Conservation (phyloP, 2,797 vertebrate species). For the Phataginus tricuspis region DNA sequence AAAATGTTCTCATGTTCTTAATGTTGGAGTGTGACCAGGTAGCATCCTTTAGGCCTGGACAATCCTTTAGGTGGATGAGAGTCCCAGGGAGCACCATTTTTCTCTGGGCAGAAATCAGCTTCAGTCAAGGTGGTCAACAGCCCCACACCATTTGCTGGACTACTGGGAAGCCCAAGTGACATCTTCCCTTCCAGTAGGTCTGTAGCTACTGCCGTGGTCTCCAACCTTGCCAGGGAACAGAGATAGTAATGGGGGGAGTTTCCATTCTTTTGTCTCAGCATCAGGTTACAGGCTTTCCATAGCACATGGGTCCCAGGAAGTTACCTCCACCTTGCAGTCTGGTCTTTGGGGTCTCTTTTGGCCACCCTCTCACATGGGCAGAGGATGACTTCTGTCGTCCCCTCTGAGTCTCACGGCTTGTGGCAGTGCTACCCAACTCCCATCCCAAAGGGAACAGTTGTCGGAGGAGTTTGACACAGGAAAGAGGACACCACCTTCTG, state of each 20-base stretch:
- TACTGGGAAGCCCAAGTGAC: background rate
- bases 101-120: background rate
- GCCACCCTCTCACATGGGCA: background rate
- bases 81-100: accelerated
- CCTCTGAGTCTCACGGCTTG: background rate
- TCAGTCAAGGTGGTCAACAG: background rate
- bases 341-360: background rate
- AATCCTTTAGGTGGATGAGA: background rate
- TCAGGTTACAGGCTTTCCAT: background rate
- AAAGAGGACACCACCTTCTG: background rate
- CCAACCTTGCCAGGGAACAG: background rate
- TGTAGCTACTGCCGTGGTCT: background rate
- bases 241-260: background rate
- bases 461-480: background rate
- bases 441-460: background rate
- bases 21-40: background rate
- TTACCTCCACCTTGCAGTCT: background rate
- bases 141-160: background rate
- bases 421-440: no score
- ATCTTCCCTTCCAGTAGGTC: background rate
- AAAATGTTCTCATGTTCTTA: background rate
- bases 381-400: background rate
- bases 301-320: background rate
- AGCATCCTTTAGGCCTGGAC: background rate
- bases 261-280: background rate